phyloP scores from a whole-genome alignment of 92 coral and sea anemone genomes.

The Pocillopora meandrina region DNA sequence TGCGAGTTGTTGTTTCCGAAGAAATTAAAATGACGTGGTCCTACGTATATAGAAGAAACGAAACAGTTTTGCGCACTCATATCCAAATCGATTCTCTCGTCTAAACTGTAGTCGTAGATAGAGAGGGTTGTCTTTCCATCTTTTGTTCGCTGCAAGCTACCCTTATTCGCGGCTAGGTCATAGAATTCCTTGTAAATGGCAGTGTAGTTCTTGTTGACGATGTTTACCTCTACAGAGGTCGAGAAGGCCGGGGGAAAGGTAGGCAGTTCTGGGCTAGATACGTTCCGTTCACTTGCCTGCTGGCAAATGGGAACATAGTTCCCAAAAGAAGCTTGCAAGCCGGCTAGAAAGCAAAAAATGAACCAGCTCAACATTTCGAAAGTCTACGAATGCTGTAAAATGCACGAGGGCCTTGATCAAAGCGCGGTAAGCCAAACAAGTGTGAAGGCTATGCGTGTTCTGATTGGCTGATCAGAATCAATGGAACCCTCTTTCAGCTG shows the following conservation, averaged over 20 bases:
- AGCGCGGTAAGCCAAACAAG: neutral
- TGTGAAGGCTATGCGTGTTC: no score
- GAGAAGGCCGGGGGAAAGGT: constrained; percentile 63
- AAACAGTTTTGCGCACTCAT: constrained; percentile 41
- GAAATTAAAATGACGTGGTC: constrained; percentile 14
- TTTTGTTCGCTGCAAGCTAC: constrained; percentile 27
- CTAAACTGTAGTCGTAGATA: constrained; percentile 70
- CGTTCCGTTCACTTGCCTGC: constrained; percentile 17
- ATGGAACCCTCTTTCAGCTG: no score
- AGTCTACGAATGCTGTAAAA: neutral
- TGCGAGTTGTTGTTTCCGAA: constrained; percentile 63
- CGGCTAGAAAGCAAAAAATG: constrained; percentile 2
- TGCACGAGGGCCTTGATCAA: neutral
- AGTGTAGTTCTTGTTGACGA: constrained; percentile 64
- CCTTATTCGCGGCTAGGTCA: constrained; percentile 56
- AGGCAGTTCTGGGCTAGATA: constrained; percentile 66
- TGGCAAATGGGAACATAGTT: constrained; percentile 52
- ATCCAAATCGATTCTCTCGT: constrained; percentile 57
- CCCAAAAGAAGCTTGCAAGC: constrained; percentile 31
- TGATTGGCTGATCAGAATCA: no score
- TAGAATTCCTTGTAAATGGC: constrained; percentile 51
- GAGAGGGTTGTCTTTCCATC: constrained; percentile 36
- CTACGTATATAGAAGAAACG: constrained; percentile 27
- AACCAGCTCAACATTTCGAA: neutral
- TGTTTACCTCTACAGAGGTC: constrained; percentile 55